Conservation (phyloP, 2,888 invertebrate genomes). For the Pachydiplax longipennis region DNA sequence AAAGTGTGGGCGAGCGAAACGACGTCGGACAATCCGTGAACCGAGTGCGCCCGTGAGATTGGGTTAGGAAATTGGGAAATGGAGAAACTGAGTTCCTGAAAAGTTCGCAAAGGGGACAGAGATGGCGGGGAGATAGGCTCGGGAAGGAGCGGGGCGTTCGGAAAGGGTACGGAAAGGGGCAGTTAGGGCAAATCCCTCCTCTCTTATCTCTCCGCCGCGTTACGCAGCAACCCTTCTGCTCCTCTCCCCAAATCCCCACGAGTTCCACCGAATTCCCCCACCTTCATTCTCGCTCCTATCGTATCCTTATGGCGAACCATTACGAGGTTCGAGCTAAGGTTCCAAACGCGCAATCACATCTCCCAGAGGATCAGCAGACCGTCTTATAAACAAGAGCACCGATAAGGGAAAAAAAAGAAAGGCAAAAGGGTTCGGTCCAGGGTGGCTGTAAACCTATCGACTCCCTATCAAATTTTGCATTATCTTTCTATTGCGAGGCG, state of each 20-base stretch:
- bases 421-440: not conserved
- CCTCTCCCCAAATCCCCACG: not conserved
- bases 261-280: not conserved
- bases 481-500: not conserved
- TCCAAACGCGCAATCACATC: slow-evolving; percentile 6
- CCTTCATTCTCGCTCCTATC: not conserved
- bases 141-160: not conserved
- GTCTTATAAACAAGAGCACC: not conserved
- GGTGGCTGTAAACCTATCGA: slow-evolving; percentile 29
- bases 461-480: slow-evolving; percentile 13
- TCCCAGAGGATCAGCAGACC: not conserved
- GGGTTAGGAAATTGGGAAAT: not conserved
- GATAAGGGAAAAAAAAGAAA: slow-evolving; percentile 2
- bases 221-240: slow-evolving; percentile 1
- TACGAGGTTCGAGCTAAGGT: not conserved
- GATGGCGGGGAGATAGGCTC: slow-evolving; percentile 6
- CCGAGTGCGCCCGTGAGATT: not conserved
- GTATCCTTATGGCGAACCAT: not conserved
- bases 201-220: not conserved
- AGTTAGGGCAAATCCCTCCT: slow-evolving; percentile 17
- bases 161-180: not conserved
- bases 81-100: not conserved
- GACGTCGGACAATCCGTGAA: not conserved
- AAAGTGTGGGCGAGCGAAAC: not conserved
- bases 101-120: not conserved